Conservation (phyloP, 2,113 vertebrate species). For the Vicugna pacos region DNA sequence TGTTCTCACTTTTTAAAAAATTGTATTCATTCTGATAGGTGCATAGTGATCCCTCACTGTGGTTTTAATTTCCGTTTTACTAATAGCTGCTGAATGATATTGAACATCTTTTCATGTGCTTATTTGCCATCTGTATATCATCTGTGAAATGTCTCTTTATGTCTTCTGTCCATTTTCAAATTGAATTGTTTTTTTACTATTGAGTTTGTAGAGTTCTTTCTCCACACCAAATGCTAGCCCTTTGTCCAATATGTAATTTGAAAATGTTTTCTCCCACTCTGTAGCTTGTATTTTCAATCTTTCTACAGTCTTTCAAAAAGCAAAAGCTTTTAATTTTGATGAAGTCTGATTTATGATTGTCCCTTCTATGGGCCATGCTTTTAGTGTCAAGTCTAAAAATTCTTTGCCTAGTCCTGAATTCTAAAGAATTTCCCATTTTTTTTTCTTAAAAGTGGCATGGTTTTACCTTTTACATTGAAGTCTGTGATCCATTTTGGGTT, state of each 20-base stretch:
- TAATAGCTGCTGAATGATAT: neutral
- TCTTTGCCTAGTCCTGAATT: neutral
- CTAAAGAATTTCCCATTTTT: neutral
- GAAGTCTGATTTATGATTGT: neutral
- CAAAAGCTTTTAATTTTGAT: neutral
- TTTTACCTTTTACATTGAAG: neutral
- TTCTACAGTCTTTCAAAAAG: neutral
- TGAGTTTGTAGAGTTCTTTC: neutral
- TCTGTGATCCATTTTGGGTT: neutral
- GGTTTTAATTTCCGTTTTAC: conserved; percentile 24
- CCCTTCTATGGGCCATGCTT: neutral
- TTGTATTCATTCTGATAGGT: neutral
- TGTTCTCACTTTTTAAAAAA: neutral
- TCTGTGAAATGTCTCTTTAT: neutral
- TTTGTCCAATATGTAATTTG: neutral
- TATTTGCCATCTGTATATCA: neutral
- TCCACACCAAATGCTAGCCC: neutral
- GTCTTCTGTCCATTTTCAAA: neutral
- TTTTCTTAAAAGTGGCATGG: neutral
- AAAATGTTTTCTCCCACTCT: neutral
- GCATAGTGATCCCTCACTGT: neutral
- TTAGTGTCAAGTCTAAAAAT: neutral
- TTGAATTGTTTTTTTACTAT: neutral
- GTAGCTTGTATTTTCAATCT: neutral
- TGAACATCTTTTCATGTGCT: neutral